Evolutionary conservation across 2,888 invertebrate species (phyloP), one percentile per base, ranked within the genome.

Genomic region (Plebejus argus): DNA sequence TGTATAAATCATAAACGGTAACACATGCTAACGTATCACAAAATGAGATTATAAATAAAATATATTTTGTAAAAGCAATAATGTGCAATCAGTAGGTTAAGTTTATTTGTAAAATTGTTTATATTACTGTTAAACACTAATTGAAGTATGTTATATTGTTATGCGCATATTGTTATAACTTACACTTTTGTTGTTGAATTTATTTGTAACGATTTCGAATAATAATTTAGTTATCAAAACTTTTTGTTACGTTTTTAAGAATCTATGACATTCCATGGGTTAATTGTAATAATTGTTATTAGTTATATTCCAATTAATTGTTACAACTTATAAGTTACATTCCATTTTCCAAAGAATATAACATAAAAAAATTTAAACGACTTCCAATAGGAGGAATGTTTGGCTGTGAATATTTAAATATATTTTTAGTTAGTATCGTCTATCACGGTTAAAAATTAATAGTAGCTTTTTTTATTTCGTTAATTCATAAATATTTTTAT

Each of bases 181-280:
- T 70, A 70, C 39, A 0, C n/a, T 70, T 39, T 35, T 71, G n/a
- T n/a, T 71, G 71, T 71, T 20, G 6, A 71, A 71, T n/a, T n/a
- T 71, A 10, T 39, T 70, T 39, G 8, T 39, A n/a, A 71, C n/a
- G 10, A 71, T 39, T 70, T 10, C 10, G 8, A 71, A 10, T 20
- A 0, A 39, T 35, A 35, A 6, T 35, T 70, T 15, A 35, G 7
- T 70, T 18, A 70, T 12, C 18, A 15, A 33, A 12, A 33, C 8
- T 70, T 20, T 15, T 70, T 28, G n/a, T 70, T 70, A 23, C 8
- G 10, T 33, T 15, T 28, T 33, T 12, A 70, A 28, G 3, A 53
- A 53, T 18, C 15, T 53, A 28, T 33, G 12, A 33, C 70, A 18
- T 58, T 70, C 70, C 70, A 33, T 10, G n/a, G 8, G 15, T 70